phyloP scores from a whole-genome alignment of 2,797 vertebrate genomes.

The Crenuchus spilurus region DNA sequence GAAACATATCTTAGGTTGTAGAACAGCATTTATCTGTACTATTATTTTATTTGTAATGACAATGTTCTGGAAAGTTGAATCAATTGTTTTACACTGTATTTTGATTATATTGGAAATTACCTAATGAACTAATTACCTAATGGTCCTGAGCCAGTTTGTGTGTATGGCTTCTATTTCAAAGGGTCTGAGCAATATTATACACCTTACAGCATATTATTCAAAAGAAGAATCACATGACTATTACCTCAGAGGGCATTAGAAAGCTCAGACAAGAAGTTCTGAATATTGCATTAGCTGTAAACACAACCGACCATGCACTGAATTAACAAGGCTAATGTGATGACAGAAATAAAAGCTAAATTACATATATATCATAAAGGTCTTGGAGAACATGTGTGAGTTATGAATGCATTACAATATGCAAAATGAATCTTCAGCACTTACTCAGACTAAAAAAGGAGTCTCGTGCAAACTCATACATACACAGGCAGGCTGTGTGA shows the following conservation, averaged over 20 bases:
- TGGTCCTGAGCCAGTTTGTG: no score
- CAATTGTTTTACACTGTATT: no score
- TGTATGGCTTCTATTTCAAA: not conserved
- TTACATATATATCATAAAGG: not conserved
- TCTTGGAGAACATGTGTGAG: not conserved
- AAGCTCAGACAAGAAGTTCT: conserved; percentile 14
- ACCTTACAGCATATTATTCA: not conserved
- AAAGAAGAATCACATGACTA: not conserved
- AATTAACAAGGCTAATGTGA: not conserved
- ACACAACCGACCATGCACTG: conserved; percentile 32
- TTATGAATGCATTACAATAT: not conserved
- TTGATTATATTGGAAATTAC: no score
- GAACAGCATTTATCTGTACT: no score
- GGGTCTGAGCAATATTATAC: not conserved
- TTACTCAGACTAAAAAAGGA: not conserved
- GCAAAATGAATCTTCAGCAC: not conserved
- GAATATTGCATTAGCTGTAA: conserved; percentile 39
- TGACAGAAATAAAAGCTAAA: not conserved
- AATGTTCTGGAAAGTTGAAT: no score
- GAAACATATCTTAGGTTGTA: no score
- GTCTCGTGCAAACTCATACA: conserved; percentile 1
- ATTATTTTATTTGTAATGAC: no score
- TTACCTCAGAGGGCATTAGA: conserved; percentile 2
- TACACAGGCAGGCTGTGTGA: conserved; percentile 58
- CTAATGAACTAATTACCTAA: no score